Evolutionary conservation across 2,113 vertebrate species (phyloP).

Genomic region (Pavo muticus): DNA sequence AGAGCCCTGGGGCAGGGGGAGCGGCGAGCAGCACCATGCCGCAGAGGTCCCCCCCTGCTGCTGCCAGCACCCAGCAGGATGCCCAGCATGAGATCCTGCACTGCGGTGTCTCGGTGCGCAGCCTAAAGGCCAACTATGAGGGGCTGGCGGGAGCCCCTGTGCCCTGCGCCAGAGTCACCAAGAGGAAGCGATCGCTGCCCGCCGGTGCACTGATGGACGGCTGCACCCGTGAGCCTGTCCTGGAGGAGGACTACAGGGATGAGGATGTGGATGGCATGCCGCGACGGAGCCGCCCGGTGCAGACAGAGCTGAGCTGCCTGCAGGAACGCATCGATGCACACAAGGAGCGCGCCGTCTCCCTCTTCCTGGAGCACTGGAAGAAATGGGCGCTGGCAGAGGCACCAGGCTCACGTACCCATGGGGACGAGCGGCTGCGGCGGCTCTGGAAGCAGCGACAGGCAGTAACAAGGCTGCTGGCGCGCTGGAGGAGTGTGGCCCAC

Average conservation of each 20-base stretch:
- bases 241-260: conserved; percentile 78
- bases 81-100: conserved; percentile 84
- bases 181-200: conserved; percentile 80
- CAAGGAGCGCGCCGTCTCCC: conserved; percentile 91
- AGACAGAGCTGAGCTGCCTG: conserved; percentile 82
- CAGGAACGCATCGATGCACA: conserved; percentile 86
- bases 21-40: conserved; percentile 11
- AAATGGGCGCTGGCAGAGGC: conserved; percentile 83
- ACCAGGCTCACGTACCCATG: background rate
- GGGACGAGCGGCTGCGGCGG: background rate
- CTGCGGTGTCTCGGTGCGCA: conserved; percentile 92
- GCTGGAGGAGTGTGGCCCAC: conserved; percentile 90
- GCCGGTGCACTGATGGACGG: conserved; percentile 65
- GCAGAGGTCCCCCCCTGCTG: background rate
- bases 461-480: conserved; percentile 88
- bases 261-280: conserved; percentile 16
- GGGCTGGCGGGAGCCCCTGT: conserved; percentile 68
- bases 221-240: conserved; percentile 75
- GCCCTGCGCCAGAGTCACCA: conserved; percentile 58
- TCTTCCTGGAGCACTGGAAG: conserved; percentile 95
- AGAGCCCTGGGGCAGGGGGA: conserved; percentile 65
- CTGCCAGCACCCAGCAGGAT: background rate
- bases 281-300: conserved; percentile 77
- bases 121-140: conserved; percentile 93
- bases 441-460: background rate